Conservation (phyloP, 2,113 vertebrate species). For the Caretta caretta region DNA sequence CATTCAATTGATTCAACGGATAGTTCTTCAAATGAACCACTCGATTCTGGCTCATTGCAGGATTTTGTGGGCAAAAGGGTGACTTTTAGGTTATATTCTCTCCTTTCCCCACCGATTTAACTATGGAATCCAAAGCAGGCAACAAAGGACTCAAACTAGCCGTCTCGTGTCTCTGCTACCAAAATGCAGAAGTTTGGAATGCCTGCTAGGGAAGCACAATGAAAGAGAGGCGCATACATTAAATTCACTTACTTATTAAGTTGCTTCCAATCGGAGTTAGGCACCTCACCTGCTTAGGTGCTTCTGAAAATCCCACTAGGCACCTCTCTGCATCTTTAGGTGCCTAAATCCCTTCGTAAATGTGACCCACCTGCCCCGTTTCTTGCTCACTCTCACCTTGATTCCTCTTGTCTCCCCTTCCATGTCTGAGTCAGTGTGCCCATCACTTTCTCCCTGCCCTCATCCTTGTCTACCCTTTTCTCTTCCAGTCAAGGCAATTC, state of each 20-base stretch:
- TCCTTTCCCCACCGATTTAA: background rate
- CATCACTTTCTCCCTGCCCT: rapidly evolving
- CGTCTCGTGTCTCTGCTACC: background rate
- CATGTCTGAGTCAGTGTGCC: background rate
- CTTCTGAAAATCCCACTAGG: background rate
- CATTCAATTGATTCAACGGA: background rate
- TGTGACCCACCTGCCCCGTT: background rate
- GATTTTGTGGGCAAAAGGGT: background rate
- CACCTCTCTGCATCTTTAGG: background rate
- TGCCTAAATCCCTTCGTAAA: background rate
- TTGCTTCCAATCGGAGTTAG: background rate
- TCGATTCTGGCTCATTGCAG: background rate
- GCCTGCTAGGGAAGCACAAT: background rate
- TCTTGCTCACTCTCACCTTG: background rate
- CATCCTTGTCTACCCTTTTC: background rate
- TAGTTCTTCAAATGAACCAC: background rate
- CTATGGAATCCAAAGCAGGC: background rate
- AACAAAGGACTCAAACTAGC: background rate
- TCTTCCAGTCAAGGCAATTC: background rate
- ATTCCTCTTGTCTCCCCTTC: background rate
- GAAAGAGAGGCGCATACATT: background rate
- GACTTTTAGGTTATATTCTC: background rate
- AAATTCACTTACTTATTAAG: background rate
- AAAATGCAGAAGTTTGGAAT: background rate
- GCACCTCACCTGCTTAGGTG: background rate